These are phyloP conservation scores for Antheraea pernyi DNA, from an alignment of 1,140 invertebrate genomes.

Conservation along the genomic window DNA sequence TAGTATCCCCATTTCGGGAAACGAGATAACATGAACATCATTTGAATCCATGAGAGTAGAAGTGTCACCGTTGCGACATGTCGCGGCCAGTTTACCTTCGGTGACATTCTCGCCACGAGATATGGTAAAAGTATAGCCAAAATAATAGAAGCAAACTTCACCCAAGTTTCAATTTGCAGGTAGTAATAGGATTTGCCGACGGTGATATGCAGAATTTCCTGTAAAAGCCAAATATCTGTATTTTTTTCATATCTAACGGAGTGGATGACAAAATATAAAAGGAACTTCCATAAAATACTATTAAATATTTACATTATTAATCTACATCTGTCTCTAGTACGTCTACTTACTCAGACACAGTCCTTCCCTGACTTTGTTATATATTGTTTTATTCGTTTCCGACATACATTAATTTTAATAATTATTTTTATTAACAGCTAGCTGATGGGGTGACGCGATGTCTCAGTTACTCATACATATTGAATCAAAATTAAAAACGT, in stretches of 20 bases:
- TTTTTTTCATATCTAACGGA: conserved; percentile 22
- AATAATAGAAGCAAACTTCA: conserved; percentile 67
- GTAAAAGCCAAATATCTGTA: conserved; percentile 45
- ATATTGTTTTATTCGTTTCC: too few relatives aligned
- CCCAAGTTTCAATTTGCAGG: conserved; percentile 73
- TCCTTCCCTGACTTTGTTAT: too few relatives aligned
- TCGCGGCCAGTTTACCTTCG: conserved; percentile 63
- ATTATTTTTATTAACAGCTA: too few relatives aligned
- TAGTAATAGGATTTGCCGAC: conserved; percentile 69
- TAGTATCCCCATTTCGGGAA: conserved; percentile 79
- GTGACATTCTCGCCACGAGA: conserved; percentile 35
- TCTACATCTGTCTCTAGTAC: too few relatives aligned
- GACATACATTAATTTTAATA: too few relatives aligned
- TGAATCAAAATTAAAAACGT: too few relatives aligned
- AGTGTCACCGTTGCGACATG: conserved; percentile 78
- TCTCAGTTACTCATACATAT: too few relatives aligned
- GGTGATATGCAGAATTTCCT: conserved; percentile 75
- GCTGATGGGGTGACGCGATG: too few relatives aligned
- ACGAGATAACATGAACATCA: conserved; percentile 79
- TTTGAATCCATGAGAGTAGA: conserved; percentile 78
- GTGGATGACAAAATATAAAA: too few relatives aligned
- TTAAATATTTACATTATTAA: too few relatives aligned
- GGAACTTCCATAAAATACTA: too few relatives aligned
- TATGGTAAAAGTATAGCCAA: conserved; percentile 54
- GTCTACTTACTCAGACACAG: too few relatives aligned